phyloP scores from a whole-genome alignment of 2,888 invertebrate species.

The Tetragnatha montana region DNA sequence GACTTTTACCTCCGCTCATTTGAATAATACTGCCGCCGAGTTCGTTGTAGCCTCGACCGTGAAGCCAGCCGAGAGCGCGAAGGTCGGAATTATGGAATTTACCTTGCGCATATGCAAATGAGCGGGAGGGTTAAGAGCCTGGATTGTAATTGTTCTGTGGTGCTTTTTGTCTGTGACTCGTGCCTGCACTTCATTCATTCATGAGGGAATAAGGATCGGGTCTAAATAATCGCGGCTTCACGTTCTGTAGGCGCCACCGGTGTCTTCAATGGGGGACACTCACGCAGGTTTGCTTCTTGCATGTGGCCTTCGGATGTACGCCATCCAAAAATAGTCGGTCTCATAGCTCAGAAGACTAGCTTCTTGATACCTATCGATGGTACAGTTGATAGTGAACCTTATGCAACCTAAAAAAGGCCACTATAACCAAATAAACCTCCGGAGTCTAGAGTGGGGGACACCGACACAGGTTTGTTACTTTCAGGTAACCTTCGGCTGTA shows the following conservation, averaged over 20 bases:
- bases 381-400: too few relatives aligned
- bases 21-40: constrained; percentile 41
- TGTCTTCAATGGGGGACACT: background rate
- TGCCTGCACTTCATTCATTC: constrained; percentile 54
- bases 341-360: too few relatives aligned
- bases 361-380: too few relatives aligned
- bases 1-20: constrained; percentile 36
- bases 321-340: background rate
- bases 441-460: too few relatives aligned
- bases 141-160: constrained; percentile 27
- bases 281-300: background rate
- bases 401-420: too few relatives aligned
- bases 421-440: too few relatives aligned
- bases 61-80: constrained; percentile 10
- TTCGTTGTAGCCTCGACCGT: constrained; percentile 53
- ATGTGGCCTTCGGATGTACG: background rate
- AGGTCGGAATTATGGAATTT: constrained; percentile 45
- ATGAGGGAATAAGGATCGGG: background rate
- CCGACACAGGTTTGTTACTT: too few relatives aligned
- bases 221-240: background rate
- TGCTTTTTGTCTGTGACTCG: constrained; percentile 21
- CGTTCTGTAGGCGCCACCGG: background rate
- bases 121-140: constrained; percentile 49
- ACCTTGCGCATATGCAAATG: constrained; percentile 32
- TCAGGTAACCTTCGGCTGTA: too few relatives aligned